Conservation (phyloP, 2,888 invertebrate genomes). For the Chrysotoxum bicinctum region DNA sequence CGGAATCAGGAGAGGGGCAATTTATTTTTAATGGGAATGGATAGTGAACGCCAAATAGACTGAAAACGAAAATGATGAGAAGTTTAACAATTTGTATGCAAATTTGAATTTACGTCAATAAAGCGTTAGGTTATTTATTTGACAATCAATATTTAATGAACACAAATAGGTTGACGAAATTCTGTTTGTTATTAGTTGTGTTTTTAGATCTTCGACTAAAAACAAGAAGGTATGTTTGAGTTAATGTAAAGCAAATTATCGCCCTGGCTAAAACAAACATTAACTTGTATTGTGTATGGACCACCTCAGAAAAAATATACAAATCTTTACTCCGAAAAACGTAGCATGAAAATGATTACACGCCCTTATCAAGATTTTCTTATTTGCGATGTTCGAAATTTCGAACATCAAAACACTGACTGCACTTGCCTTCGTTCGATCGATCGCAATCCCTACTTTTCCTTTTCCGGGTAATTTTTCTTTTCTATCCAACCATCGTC, state of each 20-base stretch:
- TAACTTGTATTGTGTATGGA: background rate
- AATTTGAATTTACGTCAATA: slow-evolving; percentile 20
- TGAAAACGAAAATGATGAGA: background rate
- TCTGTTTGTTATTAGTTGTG: background rate
- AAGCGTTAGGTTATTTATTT: background rate
- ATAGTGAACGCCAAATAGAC: background rate
- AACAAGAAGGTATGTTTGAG: background rate
- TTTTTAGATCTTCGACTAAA: background rate
- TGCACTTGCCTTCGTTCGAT: no score
- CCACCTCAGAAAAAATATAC: no score
- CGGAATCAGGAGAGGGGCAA: no score
- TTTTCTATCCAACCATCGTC: no score
- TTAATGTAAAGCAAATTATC: background rate
- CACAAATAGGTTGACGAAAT: background rate
- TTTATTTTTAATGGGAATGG: background rate
- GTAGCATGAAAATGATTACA: no score
- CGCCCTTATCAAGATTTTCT: no score
- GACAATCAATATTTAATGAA: background rate
- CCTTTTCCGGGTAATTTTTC: no score
- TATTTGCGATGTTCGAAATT: no score
- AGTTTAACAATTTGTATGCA: slow-evolving; percentile 1
- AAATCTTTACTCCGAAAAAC: no score
- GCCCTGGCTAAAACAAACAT: background rate
- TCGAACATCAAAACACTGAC: no score
- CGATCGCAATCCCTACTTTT: no score